Evolutionary conservation across 1,140 invertebrate genomes (phyloP).

Genomic region (Propsilocerus akamusi): DNA sequence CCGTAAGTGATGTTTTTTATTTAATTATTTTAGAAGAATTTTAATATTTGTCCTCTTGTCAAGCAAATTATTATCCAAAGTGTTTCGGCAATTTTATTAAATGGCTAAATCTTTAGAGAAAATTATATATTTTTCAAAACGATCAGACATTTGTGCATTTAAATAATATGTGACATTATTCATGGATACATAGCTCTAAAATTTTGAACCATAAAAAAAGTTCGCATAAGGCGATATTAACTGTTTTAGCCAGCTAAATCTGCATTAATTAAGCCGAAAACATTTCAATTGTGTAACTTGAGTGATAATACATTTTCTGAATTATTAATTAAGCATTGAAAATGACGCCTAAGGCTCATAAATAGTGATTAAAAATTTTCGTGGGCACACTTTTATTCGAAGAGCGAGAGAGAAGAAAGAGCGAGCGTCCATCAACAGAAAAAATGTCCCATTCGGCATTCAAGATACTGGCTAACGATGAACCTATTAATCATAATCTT

Average conservation of each 20-base stretch:
- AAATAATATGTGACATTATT: neutral
- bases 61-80: too few relatives aligned
- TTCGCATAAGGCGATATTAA: neutral
- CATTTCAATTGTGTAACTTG: neutral
- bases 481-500: slow-evolving; percentile 17
- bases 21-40: too few relatives aligned
- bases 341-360: neutral
- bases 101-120: too few relatives aligned
- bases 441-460: neutral
- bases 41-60: too few relatives aligned
- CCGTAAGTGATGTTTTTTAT: too few relatives aligned
- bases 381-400: neutral
- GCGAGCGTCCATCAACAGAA: neutral
- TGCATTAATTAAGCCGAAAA: neutral
- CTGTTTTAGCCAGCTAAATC: neutral
- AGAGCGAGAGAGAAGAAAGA: slow-evolving; percentile 1
- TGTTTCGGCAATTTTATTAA: too few relatives aligned
- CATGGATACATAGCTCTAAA: too few relatives aligned
- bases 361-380: neutral
- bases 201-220: neutral
- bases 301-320: neutral
- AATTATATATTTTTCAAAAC: too few relatives aligned
- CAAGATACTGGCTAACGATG: neutral
- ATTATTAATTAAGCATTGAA: neutral
- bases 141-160: neutral